Percentiles rank a stretch among this genome's conserved stretches.
Evolutionary conservation across 2,888 invertebrate species (phyloP).

Genomic region (Ditula angustiorana): DNA sequence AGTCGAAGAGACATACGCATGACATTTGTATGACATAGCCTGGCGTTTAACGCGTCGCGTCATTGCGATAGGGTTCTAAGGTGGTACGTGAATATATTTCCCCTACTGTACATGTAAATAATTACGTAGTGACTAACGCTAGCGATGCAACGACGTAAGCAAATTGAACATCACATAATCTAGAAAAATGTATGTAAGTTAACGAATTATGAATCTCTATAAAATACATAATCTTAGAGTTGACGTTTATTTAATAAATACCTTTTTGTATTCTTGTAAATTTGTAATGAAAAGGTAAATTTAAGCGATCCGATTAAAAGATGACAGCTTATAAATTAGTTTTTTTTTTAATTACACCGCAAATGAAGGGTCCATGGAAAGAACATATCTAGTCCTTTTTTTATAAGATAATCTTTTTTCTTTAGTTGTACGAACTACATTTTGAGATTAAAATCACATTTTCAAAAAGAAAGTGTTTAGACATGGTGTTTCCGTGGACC

Average conservation of each 20-base stretch:
- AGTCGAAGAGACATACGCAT: too few relatives aligned
- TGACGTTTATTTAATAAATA: conserved; percentile 13
- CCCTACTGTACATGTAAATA: conserved; percentile 30
- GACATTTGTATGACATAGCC: too few relatives aligned
- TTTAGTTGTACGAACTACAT: too few relatives aligned
- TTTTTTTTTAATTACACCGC: neutral
- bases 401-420: too few relatives aligned
- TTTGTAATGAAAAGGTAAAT: conserved; percentile 28
- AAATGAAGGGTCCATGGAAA: too few relatives aligned
- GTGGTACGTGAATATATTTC: too few relatives aligned
- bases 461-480: too few relatives aligned
- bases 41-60: too few relatives aligned
- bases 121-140: conserved; percentile 32
- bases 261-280: conserved; percentile 34
- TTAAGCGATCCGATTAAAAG: conserved; percentile 13
- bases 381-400: too few relatives aligned
- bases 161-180: conserved; percentile 28
- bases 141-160: conserved; percentile 23
- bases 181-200: conserved; percentile 15
- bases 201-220: conserved; percentile 22
- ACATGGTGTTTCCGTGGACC: too few relatives aligned
- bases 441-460: too few relatives aligned
- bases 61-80: too few relatives aligned
- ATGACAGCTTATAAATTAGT: neutral
- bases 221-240: conserved; percentile 9